These are phyloP conservation scores for Lynx canadensis DNA, from an alignment of 2,113 vertebrate species.

Conservation along the genomic window DNA sequence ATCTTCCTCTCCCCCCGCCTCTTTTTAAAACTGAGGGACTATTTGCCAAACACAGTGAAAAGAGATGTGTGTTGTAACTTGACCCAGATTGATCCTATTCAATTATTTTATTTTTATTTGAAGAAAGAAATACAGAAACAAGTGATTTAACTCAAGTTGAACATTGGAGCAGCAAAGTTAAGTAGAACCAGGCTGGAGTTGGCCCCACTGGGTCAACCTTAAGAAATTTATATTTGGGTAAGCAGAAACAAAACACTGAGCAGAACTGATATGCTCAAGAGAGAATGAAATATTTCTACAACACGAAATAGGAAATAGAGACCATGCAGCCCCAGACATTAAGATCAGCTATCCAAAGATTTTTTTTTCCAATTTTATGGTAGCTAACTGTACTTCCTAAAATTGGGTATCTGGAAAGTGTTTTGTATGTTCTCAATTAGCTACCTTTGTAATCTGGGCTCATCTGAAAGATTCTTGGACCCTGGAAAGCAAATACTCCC, in stretches of 20 bases:
- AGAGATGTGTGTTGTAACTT: not conserved
- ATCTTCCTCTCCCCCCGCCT: too few relatives aligned
- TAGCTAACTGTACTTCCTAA: not conserved
- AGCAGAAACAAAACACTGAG: not conserved
- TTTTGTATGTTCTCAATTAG: not conserved
- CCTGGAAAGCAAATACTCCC: not conserved
- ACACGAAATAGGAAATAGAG: not conserved
- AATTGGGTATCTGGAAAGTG: not conserved
- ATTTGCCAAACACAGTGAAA: not conserved
- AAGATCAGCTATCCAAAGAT: not conserved
- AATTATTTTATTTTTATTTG: not conserved
- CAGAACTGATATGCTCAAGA: not conserved
- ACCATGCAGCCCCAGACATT: rapidly evolving
- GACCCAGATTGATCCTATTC: not conserved
- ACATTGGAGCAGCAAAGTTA: not conserved
- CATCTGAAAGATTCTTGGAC: not conserved
- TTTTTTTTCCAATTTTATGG: not conserved
- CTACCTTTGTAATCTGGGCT: not conserved
- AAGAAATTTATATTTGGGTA: not conserved
- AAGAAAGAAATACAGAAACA: not conserved
- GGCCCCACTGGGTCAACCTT: not conserved
- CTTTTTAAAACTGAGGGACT: not conserved
- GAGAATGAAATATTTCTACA: not conserved
- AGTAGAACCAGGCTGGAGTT: not conserved
- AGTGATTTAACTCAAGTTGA: not conserved